A percentile compares a stretch with the other conserved stretches of the same genome.
Evolutionary conservation across 2,113 vertebrate genomes (phyloP).

Genomic region (zebrafish (Danio rerio)): DNA sequence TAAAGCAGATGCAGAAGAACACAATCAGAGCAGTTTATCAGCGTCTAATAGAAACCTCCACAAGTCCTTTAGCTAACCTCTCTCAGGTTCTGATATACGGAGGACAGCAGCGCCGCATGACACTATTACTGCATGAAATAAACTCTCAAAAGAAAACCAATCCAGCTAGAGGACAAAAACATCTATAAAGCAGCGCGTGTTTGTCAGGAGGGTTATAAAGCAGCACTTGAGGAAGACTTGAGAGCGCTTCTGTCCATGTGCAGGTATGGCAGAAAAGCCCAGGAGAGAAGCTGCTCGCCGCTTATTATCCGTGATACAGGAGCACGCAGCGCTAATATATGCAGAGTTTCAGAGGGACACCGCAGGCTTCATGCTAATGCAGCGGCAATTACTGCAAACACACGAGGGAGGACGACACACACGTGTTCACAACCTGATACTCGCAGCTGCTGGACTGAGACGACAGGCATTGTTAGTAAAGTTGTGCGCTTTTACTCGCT

Average conservation of each 20-base stretch:
- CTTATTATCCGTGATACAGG: background rate
- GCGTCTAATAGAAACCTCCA: constrained; percentile 23
- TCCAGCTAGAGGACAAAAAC: constrained; percentile 48
- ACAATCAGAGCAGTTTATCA: constrained; percentile 31
- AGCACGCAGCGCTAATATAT: background rate
- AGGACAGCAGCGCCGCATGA: constrained; percentile 46
- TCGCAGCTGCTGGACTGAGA: background rate
- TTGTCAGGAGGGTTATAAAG: constrained; percentile 21
- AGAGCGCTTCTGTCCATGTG: background rate
- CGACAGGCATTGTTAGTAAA: background rate
- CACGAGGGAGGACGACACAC: background rate
- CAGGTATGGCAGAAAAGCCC: constrained; percentile 14
- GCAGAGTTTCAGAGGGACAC: background rate
- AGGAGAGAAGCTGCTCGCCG: constrained; percentile 13
- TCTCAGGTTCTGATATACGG: constrained; percentile 53
- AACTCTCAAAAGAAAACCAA: constrained; percentile 56
- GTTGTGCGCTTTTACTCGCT: background rate
- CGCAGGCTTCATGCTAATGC: background rate
- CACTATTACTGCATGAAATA: constrained; percentile 62
- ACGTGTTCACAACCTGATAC: background rate
- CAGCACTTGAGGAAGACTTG: background rate
- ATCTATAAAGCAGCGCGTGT: constrained; percentile 32
- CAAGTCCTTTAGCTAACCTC: constrained; percentile 8
- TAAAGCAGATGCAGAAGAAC: constrained; percentile 49
- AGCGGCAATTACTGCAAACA: constrained; percentile 9